Base-by-base conservation (phyloP, 1,140 invertebrate genomes). In the Atopsyche davidsoni region DNA sequence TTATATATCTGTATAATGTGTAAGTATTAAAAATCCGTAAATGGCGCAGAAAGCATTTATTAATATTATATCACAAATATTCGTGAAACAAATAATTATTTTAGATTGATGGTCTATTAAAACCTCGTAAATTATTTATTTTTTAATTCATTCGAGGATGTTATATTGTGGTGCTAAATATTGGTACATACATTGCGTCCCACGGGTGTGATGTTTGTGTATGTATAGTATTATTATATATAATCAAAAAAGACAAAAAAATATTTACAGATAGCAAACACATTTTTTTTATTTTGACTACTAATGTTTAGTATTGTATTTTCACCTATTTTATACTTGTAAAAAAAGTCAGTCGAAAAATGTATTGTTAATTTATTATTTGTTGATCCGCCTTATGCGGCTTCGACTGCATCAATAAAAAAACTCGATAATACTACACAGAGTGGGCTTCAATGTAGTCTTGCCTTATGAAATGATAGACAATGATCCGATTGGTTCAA, bases 401-500 rank as follows among this genome's bases (percentile, higher is more conserved):
- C 16, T 13, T 39, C n/a, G 45, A 34, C 51, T 53, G 44, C 35
- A 46, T 14, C 10, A 9, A 13, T 10, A 16, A 22, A 31, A 45
- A 53, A 53, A 46, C 47, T 13, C 41, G 40, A 42, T 32, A 50
- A 42, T 34, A 14, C 47, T 17, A 17, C 36, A 17, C 3, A 4
- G 47, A 41, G 22, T 32, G 40, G 14, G 44, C 28, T 48, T n/a
- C n/a, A n/a, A n/a, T n/a, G n/a, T n/a, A 54, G 49, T 54, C 48
- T 44, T 54, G 46, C 42, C 43, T 48, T 48, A 53, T 53, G 34
- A 54, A 54, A 54, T 54, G 52, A 48, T 46, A 54, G 46, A 40
- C 46, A 46, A 40, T 41, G 52, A 54, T 54, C 52, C 34, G 21
- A 49, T 36, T 42, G 40, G 49, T 48, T 41, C 40, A 43, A 48